Conservation (phyloP, 1,140 invertebrate genomes). For the Sarcophaga bullata region DNA sequence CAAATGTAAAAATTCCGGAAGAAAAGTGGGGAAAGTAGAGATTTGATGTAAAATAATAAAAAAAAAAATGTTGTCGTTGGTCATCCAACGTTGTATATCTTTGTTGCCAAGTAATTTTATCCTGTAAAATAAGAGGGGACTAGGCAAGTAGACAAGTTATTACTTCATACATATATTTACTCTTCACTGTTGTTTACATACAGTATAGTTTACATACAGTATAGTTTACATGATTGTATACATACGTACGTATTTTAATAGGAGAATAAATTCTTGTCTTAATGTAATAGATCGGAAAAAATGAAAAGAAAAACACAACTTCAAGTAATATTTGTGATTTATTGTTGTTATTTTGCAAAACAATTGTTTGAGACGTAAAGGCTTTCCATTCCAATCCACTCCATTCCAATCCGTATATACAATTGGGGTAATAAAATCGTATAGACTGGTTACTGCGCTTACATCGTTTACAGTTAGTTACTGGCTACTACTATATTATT, state of each 20-base stretch:
- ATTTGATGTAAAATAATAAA: not conserved
- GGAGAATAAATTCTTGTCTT: too few species aligned
- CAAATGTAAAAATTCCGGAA: not conserved
- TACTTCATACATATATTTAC: not conserved
- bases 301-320: too few species aligned
- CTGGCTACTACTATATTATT: too few species aligned
- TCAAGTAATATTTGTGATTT: not conserved
- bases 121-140: not conserved
- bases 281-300: too few species aligned
- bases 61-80: conserved; percentile 2
- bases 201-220: too few species aligned
- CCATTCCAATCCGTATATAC: too few species aligned
- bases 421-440: too few species aligned
- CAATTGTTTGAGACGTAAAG: not conserved
- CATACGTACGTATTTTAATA: too few species aligned
- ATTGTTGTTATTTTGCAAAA: conserved; percentile 6
- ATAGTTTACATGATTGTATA: too few species aligned
- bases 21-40: not conserved
- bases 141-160: not conserved
- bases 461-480: too few species aligned
- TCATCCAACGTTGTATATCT: not conserved
- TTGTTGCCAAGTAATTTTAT: conserved; percentile 21
- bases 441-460: too few species aligned
- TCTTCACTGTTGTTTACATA: too few species aligned
- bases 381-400: not conserved